phyloP scores from a whole-genome alignment of 2,888 invertebrate species.

The Macrophya annulata region DNA sequence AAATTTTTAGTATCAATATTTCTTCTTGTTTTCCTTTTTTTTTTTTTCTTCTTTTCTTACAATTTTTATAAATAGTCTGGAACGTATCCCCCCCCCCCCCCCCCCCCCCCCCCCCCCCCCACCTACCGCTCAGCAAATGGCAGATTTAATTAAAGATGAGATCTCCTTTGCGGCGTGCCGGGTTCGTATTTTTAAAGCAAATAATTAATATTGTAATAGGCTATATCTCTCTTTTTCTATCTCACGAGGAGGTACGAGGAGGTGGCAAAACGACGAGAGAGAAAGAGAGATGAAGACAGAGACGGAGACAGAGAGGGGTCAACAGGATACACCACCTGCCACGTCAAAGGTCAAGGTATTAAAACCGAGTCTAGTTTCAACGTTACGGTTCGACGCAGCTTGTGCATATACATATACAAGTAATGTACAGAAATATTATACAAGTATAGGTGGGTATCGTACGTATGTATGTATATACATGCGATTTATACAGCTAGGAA shows the following conservation, averaged over 20 bases:
- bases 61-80: no score
- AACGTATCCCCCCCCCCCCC: no score
- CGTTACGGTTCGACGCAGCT: constrained; percentile 43
- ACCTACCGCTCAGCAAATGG: constrained; percentile 64
- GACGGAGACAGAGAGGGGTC: constrained; percentile 57
- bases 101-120: no score
- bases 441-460: background rate
- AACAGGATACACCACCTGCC: constrained; percentile 65
- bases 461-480: no score
- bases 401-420: background rate
- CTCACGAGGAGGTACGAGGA: constrained; percentile 4
- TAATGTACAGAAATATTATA: background rate
- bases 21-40: no score
- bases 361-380: constrained; percentile 58
- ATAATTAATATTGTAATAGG: constrained; percentile 75
- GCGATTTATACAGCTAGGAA: background rate
- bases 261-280: constrained; percentile 46
- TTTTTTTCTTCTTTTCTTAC: background rate
- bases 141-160: constrained; percentile 75
- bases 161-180: constrained; percentile 68
- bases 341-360: constrained; percentile 64
- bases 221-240: constrained; percentile 48
- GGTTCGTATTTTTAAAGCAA: constrained; percentile 70
- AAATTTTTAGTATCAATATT: no score
- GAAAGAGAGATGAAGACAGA: constrained; percentile 27